phyloP scores from a whole-genome alignment of 1,140 invertebrate genomes.

The Drosophila insularis region DNA sequence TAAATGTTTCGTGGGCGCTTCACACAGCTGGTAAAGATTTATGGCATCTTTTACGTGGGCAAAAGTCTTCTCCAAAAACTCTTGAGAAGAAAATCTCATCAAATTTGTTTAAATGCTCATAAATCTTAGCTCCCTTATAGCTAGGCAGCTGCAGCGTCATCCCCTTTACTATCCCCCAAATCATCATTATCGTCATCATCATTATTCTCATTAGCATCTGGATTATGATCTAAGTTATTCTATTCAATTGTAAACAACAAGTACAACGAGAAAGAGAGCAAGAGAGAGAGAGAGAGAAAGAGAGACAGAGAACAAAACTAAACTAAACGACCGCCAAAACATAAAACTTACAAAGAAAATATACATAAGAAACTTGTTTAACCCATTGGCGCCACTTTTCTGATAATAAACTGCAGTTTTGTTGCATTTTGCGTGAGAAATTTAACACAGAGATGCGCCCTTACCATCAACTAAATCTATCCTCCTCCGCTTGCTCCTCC shows the following conservation, averaged over 20 bases:
- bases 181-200: background rate
- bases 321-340: conserved; percentile 26
- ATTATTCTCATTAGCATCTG: background rate
- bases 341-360: conserved; percentile 2
- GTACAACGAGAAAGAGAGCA: background rate
- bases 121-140: conserved; percentile 49
- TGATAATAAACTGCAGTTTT: conserved; percentile 64
- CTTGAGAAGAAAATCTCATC: conserved; percentile 71
- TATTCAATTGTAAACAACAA: conserved; percentile 47
- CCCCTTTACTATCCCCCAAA: background rate
- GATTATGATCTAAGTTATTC: conserved; percentile 37
- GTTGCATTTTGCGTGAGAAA: conserved; percentile 20
- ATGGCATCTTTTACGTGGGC: conserved; percentile 73
- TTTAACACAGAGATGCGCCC: background rate
- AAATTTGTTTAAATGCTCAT: conserved; percentile 80
- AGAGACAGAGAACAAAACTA: conserved; percentile 6
- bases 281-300: background rate
- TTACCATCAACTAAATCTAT: background rate
- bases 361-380: conserved; percentile 49
- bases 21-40: conserved; percentile 65
- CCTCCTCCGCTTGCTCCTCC: conserved; percentile 50
- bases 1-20: conserved; percentile 32
- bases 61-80: conserved; percentile 55
- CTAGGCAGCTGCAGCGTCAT: conserved; percentile 57
- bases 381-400: conserved; percentile 80